Evolutionary conservation across 1,140 invertebrate genomes (phyloP).

Genomic region (Rhopalosiphum padi): DNA sequence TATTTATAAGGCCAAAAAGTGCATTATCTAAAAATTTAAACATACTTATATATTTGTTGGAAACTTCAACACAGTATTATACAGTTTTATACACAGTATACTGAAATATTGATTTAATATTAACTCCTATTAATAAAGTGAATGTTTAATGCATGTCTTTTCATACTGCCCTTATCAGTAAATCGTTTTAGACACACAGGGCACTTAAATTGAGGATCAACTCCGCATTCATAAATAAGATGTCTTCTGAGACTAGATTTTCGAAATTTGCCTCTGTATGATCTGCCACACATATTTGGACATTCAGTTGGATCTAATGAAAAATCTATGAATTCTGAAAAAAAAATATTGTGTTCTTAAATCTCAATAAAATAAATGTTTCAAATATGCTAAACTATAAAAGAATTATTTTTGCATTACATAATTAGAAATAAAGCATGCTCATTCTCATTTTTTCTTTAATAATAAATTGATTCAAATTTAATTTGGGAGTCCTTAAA

Average conservation of each 20-base stretch:
- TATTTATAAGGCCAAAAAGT: background rate
- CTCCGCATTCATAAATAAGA: constrained; percentile 63
- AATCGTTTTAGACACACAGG: background rate
- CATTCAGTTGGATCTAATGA: background rate
- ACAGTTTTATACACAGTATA: too few species aligned
- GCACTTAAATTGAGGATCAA: constrained; percentile 40
- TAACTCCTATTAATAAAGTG: background rate
- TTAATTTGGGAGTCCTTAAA: background rate
- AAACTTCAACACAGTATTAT: too few species aligned
- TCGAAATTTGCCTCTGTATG: constrained; percentile 44
- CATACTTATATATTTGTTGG: background rate
- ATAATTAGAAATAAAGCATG: background rate
- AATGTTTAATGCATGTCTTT: background rate
- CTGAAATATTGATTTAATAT: background rate
- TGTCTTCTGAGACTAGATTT: constrained; percentile 61
- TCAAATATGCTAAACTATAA: background rate
- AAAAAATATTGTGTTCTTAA: background rate
- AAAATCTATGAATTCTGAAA: background rate
- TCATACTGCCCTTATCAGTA: constrained; percentile 14
- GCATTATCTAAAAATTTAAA: background rate
- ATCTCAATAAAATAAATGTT: background rate
- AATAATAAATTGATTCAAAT: background rate
- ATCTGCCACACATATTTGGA: constrained; percentile 54
- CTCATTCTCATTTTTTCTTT: background rate
- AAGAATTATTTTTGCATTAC: background rate